A percentile compares a stretch with the other conserved stretches of the same genome.
phyloP scores from a whole-genome alignment of 53 echinoderm and acorn worm species.

The Actinopyga echinites region DNA sequence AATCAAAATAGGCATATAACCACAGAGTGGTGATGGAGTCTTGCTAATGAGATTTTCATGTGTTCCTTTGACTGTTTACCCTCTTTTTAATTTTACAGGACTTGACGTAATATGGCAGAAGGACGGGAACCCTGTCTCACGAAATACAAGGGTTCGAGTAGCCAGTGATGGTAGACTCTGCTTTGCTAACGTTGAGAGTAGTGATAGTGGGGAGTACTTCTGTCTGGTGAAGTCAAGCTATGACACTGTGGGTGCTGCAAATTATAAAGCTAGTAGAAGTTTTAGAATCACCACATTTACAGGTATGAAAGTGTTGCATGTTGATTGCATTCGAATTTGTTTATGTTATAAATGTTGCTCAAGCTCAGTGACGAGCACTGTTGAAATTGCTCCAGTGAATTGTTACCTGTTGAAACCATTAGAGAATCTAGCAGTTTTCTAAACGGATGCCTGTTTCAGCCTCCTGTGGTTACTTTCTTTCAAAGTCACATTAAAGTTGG shows the following conservation, averaged over 20 bases:
- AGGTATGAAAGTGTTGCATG: background rate
- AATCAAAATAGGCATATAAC: no score
- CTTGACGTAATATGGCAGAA: constrained; percentile 47
- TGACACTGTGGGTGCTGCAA: background rate
- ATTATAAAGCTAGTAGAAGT: constrained; percentile 18
- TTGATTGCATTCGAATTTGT: background rate
- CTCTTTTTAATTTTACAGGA: constrained; percentile 17
- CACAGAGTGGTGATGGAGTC: no score
- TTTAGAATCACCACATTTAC: constrained; percentile 15
- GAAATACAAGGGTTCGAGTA: background rate
- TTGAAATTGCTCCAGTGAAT: no score
- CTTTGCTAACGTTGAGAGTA: constrained; percentile 47
- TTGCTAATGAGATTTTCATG: no score
- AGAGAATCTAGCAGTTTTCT: no score
- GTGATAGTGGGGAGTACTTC: constrained; percentile 48
- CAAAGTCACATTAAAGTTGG: no score
- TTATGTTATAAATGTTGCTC: no score
- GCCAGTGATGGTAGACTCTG: constrained; percentile 64
- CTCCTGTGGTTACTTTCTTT: no score
- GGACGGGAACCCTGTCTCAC: background rate
- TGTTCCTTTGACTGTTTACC: no score
- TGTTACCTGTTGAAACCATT: no score
- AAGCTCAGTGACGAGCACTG: no score
- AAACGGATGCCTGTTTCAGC: no score
- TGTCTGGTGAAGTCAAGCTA: constrained; percentile 55